Conservation (phyloP, 2,113 vertebrate genomes). For the Phrynosoma blainvillii region DNA sequence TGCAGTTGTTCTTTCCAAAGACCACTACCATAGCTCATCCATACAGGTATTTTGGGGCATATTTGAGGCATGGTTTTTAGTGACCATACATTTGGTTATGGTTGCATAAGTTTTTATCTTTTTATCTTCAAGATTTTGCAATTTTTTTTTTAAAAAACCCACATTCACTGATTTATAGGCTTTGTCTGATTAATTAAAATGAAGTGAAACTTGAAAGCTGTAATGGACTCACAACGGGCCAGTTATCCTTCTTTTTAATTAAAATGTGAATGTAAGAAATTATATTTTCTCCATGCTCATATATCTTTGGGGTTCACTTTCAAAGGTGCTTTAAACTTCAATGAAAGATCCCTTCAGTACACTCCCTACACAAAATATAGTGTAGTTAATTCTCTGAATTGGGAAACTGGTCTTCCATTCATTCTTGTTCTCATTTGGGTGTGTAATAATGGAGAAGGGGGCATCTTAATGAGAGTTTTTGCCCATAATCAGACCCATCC, state of each 20-base stretch:
- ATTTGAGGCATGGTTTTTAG: slow-evolving; percentile 50
- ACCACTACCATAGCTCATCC: slow-evolving; percentile 44
- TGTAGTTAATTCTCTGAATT: too few relatives aligned
- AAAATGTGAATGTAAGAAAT: slow-evolving; percentile 57
- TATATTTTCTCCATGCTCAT: slow-evolving; percentile 49
- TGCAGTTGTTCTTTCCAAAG: slow-evolving; percentile 40
- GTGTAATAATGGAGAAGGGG: neutral
- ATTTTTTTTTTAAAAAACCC: slow-evolving; percentile 30
- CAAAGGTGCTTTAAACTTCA: slow-evolving; percentile 37
- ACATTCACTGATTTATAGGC: slow-evolving; percentile 44
- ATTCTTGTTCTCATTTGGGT: neutral
- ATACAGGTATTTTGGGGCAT: slow-evolving; percentile 44
- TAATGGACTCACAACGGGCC: slow-evolving; percentile 55
- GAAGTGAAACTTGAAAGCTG: slow-evolving; percentile 49
- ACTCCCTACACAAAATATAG: neutral
- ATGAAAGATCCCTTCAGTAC: slow-evolving; percentile 39
- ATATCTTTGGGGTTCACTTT: slow-evolving; percentile 62
- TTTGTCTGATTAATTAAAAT: slow-evolving; percentile 58
- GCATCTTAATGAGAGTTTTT: too few relatives aligned
- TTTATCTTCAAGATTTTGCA: slow-evolving; percentile 48
- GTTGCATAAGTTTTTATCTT: slow-evolving; percentile 39
- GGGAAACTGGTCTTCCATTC: neutral
- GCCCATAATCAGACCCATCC: too few relatives aligned
- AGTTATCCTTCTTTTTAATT: slow-evolving; percentile 68
- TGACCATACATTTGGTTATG: slow-evolving; percentile 46